phyloP scores from a whole-genome alignment of 1,140 invertebrate genomes.

The Agrilus planipennis region DNA sequence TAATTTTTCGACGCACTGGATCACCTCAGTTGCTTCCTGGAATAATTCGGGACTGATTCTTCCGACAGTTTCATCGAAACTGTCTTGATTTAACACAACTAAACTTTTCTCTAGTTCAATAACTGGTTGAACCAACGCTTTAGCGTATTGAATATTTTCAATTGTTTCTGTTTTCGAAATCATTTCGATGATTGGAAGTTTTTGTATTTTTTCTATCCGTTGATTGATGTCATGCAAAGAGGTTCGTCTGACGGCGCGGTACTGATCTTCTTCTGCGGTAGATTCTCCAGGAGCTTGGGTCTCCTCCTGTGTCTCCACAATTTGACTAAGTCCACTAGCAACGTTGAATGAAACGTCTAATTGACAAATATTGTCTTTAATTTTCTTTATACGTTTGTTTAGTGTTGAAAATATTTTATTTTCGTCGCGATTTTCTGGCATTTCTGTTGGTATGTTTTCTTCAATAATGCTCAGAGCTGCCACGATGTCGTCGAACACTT shows the following conservation, averaged over 20 bases:
- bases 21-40: conserved; percentile 22
- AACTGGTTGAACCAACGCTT: conserved; percentile 17
- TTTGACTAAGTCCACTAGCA: conserved; percentile 1
- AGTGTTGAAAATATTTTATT: conserved; percentile 16
- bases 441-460: conserved; percentile 25
- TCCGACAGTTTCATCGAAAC: conserved; percentile 19
- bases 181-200: conserved; percentile 23
- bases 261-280: conserved; percentile 6
- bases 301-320: neutral
- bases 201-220: conserved; percentile 21
- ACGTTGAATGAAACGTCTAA: too few species aligned
- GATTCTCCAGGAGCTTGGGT: neutral
- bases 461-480: conserved; percentile 31
- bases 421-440: conserved; percentile 18
- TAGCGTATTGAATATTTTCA: neutral
- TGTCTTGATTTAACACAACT: conserved; percentile 19
- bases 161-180: conserved; percentile 6
- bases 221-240: conserved; percentile 24
- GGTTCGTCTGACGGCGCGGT: neutral
- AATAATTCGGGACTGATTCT: conserved; percentile 18
- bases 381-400: conserved; percentile 19
- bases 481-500: conserved; percentile 28
- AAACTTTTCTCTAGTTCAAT: conserved; percentile 23
- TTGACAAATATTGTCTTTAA: conserved; percentile 26
- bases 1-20: conserved; percentile 23